Evolutionary conservation across 2,113 vertebrate genomes (phyloP).

Genomic region (Pygoscelis antarcticus): DNA sequence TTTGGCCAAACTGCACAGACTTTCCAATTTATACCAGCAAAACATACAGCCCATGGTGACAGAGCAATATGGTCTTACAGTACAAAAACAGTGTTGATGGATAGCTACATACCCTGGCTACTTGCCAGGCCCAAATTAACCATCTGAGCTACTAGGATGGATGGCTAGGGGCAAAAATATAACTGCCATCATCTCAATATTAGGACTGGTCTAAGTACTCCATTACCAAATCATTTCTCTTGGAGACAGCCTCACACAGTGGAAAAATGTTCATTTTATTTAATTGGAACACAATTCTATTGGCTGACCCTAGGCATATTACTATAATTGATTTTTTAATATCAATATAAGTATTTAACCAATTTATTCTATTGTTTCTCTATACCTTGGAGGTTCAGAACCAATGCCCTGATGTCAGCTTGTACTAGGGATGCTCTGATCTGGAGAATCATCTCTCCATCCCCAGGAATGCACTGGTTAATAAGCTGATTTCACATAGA

Average conservation of each 20-base stretch:
- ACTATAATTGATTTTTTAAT: slow-evolving; percentile 15
- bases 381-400: background rate
- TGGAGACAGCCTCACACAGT: background rate
- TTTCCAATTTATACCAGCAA: background rate
- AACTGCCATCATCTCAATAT: background rate
- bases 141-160: background rate
- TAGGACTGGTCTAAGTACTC: background rate
- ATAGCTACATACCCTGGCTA: background rate
- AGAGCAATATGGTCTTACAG: background rate
- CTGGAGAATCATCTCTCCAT: background rate
- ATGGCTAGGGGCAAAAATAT: background rate
- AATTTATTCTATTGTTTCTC: background rate
- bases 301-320: background rate
- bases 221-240: background rate
- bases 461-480: background rate
- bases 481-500: background rate
- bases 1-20: background rate
- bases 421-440: background rate
- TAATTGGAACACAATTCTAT: background rate
- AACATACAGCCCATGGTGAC: background rate
- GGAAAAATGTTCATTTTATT: slow-evolving; percentile 4
- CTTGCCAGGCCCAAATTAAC: background rate
- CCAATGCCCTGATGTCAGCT: background rate
- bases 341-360: background rate
- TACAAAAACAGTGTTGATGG: background rate